Conservation (phyloP, 2,797 vertebrate species). For the Gobionotothen gibberifrons region DNA sequence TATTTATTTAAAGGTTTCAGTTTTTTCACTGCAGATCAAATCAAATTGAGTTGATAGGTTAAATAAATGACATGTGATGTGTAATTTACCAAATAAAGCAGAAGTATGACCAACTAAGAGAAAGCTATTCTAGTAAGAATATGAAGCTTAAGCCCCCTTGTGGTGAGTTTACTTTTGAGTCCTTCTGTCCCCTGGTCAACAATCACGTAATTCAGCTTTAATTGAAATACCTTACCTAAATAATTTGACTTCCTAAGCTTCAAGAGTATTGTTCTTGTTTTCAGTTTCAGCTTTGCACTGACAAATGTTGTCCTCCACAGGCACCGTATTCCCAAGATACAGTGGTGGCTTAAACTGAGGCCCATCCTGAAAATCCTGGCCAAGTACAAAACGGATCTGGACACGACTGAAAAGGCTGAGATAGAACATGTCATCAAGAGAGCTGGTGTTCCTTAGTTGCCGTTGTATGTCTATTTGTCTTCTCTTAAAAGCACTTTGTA, state of each 20-base stretch:
- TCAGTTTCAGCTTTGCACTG: conserved; percentile 3
- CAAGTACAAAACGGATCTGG: conserved; percentile 88
- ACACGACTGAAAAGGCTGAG: conserved; percentile 84
- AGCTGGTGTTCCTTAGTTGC: conserved; percentile 61
- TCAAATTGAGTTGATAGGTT: too few species aligned
- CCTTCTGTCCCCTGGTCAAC: neutral
- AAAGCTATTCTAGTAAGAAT: too few species aligned
- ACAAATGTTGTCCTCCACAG: conserved; percentile 68
- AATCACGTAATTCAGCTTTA: neutral
- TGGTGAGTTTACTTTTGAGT: conserved; percentile 6
- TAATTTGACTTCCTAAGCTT: neutral
- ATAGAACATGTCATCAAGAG: conserved; percentile 87
- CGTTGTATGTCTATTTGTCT: conserved; percentile 22
- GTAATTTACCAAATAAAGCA: too few species aligned
- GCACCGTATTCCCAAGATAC: conserved; percentile 89
- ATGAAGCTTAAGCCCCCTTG: neutral
- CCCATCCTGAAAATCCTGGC: conserved; percentile 93
- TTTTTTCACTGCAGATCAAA: too few species aligned
- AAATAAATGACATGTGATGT: too few species aligned
- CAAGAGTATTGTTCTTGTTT: neutral
- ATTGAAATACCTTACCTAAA: neutral
- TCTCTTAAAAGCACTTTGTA: conserved; percentile 42
- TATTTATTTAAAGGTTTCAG: too few species aligned
- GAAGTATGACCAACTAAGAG: too few species aligned
- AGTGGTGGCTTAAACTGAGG: conserved; percentile 92